Evolutionary conservation across 2,888 invertebrate species (phyloP).

Genomic region (Xestia c-nigrum): DNA sequence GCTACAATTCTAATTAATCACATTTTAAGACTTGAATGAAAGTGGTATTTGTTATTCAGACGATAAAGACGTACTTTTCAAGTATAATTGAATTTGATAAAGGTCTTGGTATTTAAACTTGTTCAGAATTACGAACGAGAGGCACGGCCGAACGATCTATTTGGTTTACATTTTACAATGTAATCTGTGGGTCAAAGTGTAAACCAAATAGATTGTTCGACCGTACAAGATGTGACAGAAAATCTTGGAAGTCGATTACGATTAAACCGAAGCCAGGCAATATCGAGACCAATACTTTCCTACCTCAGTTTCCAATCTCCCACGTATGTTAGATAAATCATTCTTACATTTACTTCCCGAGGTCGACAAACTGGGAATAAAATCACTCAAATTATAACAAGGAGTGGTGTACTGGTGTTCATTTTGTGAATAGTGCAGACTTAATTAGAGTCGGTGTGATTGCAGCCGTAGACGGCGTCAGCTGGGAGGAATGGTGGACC

Average conservation of each 20-base stretch:
- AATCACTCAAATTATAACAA: slow-evolving; percentile 58
- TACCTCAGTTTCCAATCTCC: slow-evolving; percentile 46
- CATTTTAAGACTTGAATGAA: neutral
- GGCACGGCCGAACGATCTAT: too few species aligned
- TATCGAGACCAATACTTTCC: slow-evolving; percentile 34
- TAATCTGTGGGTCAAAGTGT: too few species aligned
- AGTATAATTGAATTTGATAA: slow-evolving; percentile 13
- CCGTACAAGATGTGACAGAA: neutral
- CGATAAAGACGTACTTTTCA: slow-evolving; percentile 6
- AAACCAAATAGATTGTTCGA: too few species aligned
- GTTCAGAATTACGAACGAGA: neutral
- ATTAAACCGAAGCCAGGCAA: slow-evolving; percentile 34
- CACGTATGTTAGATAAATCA: slow-evolving; percentile 47
- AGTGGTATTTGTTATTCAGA: slow-evolving; percentile 50
- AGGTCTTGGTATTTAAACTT: neutral
- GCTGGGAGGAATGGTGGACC: slow-evolving; percentile 99
- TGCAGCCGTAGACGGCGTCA: slow-evolving; percentile 94
- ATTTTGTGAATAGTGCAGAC: slow-evolving; percentile 81
- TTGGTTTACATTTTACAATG: too few species aligned
- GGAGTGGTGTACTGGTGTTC: slow-evolving; percentile 72
- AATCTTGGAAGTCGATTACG: slow-evolving; percentile 33
- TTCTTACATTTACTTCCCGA: slow-evolving; percentile 43
- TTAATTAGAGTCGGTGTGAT: slow-evolving; percentile 89
- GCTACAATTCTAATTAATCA: neutral
- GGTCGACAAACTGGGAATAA: slow-evolving; percentile 59